phyloP scores from a whole-genome alignment of 2,888 invertebrate species.

The Sinopyrophorus schimmeli region DNA sequence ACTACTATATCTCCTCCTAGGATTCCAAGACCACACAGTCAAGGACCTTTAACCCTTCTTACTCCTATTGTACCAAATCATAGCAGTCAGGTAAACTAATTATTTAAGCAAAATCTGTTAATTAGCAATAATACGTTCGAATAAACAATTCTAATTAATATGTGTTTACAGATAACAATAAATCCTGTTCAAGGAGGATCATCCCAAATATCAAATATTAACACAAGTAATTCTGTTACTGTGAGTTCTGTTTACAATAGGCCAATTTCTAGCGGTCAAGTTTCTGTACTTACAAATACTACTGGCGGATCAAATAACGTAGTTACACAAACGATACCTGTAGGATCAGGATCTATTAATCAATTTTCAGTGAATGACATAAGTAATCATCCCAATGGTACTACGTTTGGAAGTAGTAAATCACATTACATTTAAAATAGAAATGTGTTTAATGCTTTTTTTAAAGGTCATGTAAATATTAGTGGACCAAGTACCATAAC shows the following conservation, averaged over 20 bases:
- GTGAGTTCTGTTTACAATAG: conserved; percentile 52
- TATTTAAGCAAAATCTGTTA: too few relatives aligned
- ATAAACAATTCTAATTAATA: not conserved
- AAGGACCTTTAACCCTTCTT: conserved; percentile 57
- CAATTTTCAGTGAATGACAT: conserved; percentile 47
- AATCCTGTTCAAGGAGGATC: conserved; percentile 33
- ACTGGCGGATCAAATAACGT: conserved; percentile 42
- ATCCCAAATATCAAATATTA: conserved; percentile 25
- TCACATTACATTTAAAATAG: not conserved
- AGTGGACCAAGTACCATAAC: conserved; percentile 67
- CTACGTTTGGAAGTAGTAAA: conserved; percentile 43
- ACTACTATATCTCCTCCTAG: conserved; percentile 63
- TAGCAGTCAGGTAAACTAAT: conserved; percentile 44
- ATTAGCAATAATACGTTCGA: too few relatives aligned
- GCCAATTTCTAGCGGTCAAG: conserved; percentile 49
- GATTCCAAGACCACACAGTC: conserved; percentile 58
- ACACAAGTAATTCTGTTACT: conserved; percentile 46
- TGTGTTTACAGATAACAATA: conserved; percentile 29
- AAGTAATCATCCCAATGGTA: conserved; percentile 37
- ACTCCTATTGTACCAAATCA: conserved; percentile 39
- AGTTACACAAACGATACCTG: conserved; percentile 50
- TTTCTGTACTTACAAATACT: conserved; percentile 47
- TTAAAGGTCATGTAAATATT: conserved; percentile 55
- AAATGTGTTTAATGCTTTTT: not conserved
- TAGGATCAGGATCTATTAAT: conserved; percentile 40